Conservation (phyloP, 2,797 vertebrate species). For the Enoplosus armatus region DNA sequence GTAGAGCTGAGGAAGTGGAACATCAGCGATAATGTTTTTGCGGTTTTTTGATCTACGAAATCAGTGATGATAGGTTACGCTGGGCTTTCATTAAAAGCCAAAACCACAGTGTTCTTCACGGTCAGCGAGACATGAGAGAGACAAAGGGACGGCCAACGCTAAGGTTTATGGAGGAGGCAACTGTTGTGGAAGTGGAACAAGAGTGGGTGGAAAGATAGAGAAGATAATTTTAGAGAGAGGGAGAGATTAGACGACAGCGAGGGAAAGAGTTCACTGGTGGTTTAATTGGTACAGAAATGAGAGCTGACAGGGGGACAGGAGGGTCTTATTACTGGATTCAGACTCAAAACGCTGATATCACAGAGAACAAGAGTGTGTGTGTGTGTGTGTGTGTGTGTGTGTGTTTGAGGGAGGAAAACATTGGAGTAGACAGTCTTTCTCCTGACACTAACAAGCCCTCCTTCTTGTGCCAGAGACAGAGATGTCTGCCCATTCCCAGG, state of each 20-base stretch:
- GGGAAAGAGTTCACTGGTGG: slow-evolving; percentile 35
- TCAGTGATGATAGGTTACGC: not conserved
- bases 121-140: slow-evolving; percentile 11
- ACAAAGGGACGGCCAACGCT: slow-evolving; percentile 27
- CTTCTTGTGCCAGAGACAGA: slow-evolving; percentile 40
- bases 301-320: slow-evolving; percentile 48
- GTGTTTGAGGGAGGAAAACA: slow-evolving; percentile 18
- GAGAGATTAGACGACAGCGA: not conserved
- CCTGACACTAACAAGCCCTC: slow-evolving; percentile 49
- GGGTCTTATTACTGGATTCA: slow-evolving; percentile 30
- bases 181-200: slow-evolving; percentile 5
- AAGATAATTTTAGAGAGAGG: slow-evolving; percentile 16
- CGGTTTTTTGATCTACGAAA: not conserved
- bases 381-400: slow-evolving; percentile 19
- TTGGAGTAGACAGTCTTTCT: slow-evolving; percentile 20
- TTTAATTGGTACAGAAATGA: slow-evolving; percentile 61
- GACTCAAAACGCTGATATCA: slow-evolving; percentile 48
- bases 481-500: slow-evolving; percentile 35
- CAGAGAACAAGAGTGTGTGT: slow-evolving; percentile 5
- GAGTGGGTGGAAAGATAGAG: slow-evolving; percentile 16
- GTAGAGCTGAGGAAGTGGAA: slow-evolving; percentile 7
- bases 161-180: slow-evolving; percentile 1
- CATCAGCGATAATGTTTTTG: slow-evolving; percentile 2
- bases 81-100: slow-evolving; percentile 12
- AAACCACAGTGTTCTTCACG: slow-evolving; percentile 23